Evolutionary conservation across 2,888 invertebrate genomes (phyloP), one percentile per base, ranked within the genome.

Genomic region (Acleris sparsana): DNA sequence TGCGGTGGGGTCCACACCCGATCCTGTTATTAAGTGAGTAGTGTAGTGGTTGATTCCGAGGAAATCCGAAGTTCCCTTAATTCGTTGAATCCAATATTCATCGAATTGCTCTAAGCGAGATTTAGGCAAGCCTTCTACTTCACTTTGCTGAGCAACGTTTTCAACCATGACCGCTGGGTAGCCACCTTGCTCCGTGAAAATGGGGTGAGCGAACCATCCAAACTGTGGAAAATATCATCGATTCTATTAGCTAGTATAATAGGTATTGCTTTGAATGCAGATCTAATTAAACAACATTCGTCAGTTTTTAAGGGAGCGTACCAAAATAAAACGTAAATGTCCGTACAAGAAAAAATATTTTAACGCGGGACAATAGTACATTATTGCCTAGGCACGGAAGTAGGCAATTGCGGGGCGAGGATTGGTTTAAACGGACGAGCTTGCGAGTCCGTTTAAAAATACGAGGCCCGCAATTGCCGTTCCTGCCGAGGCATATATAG

Each of bases 171-270:
- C 88, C 2, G 82, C 70, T 13, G 93, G 93, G 73, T 93, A 93
- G 20, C 93, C 93, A 53, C 93, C 93, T 71, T 87, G 81, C 58
- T 80, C 75, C 1, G 93, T 89, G 76, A 93, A 93, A 66, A 93
- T 93, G 0, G 93, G 93, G 73, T 93, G 90, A 0, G 93, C 93
- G 71, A 93, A 93, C 93, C 93, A 93, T 69, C 93, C 93, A 67
- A 93, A 91, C 93, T 93, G 76, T 53, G 80, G 73, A 68, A 25
- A 51, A 52, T 39, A 39, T 39, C 13, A 39, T 3, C 39, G 13
- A 13, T 39, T 33, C 11, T 11, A 11, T 33, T 33, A 33, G 33
- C 33, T 33, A 33, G n/a, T n/a, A n/a, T 3, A 44, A 5, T 17
- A n/a, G 39, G 1, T 46, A 1, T 46, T 46, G n/a, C 6, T 46